phyloP scores from a whole-genome alignment of 2,888 invertebrate species.

The Ophioninae sp. region DNA sequence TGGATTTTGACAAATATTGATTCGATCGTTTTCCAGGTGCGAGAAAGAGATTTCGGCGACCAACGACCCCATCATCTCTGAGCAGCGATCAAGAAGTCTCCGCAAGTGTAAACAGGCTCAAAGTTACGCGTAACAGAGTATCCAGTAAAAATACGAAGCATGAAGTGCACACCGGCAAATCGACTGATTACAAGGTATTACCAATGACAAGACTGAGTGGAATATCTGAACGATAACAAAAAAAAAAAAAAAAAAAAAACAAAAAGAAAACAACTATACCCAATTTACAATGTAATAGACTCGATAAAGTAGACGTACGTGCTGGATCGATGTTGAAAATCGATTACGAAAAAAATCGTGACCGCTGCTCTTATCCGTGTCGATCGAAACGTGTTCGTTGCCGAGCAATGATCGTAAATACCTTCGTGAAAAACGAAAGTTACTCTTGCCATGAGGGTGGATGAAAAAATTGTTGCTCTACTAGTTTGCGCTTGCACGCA shows the following conservation, averaged over 20 bases:
- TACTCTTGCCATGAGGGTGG: conserved; percentile 30
- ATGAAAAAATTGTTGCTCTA: conserved; percentile 9
- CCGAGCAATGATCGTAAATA: conserved; percentile 46
- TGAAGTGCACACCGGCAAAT: conserved; percentile 73
- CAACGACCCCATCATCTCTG: conserved; percentile 83
- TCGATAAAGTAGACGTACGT: background rate
- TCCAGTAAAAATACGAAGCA: conserved; percentile 77
- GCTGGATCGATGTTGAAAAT: conserved; percentile 21
- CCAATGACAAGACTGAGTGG: conserved; percentile 3
- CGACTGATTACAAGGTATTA: conserved; percentile 78
- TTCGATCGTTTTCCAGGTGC: conserved; percentile 81
- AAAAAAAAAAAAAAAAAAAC: background rate
- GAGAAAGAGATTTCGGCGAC: conserved; percentile 87
- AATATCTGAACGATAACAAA: background rate
- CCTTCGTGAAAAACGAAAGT: conserved; percentile 46
- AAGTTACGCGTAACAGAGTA: conserved; percentile 77
- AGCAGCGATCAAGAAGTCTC: conserved; percentile 84
- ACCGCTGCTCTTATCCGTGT: conserved; percentile 32
- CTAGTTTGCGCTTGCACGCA: background rate
- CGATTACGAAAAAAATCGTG: conserved; percentile 45
- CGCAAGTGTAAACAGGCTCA: conserved; percentile 86
- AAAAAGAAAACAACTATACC: no score
- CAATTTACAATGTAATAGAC: background rate
- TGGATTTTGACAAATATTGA: conserved; percentile 50
- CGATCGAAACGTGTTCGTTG: conserved; percentile 21